A percentile compares a stretch with the other conserved stretches of the same genome.
Conservation (phyloP, 1,140 invertebrate species). For the Cotesia typhae region DNA sequence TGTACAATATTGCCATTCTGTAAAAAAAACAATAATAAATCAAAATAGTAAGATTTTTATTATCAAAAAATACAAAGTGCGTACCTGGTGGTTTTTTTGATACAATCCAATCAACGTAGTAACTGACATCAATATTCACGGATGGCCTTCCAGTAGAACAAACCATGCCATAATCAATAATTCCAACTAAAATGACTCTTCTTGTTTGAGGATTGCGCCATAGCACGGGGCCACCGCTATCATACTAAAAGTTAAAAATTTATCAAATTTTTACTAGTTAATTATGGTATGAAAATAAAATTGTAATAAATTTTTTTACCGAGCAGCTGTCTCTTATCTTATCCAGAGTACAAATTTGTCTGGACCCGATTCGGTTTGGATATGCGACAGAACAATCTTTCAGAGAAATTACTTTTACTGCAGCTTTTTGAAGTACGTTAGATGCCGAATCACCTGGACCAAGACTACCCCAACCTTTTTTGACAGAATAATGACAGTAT, state of each 20-base stretch:
- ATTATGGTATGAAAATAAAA: conserved; percentile 2
- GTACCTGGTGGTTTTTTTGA: conserved; percentile 50
- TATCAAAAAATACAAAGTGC: too few species aligned
- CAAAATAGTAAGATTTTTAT: too few species aligned
- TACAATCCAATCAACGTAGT: conserved; percentile 67
- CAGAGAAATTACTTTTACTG: conserved; percentile 69
- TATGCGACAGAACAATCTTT: conserved; percentile 60
- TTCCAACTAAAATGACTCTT: conserved; percentile 63
- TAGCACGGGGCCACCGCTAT: conserved; percentile 75
- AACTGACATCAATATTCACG: conserved; percentile 67
- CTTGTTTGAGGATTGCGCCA: conserved; percentile 65
- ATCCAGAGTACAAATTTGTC: conserved; percentile 35
- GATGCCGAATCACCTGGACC: conserved; percentile 68
- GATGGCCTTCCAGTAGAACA: conserved; percentile 65
- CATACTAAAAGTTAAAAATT: conserved; percentile 62
- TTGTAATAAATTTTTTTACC: conserved; percentile 37
- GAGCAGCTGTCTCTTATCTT: conserved; percentile 49
- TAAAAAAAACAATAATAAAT: too few species aligned
- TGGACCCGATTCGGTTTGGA: not conserved
- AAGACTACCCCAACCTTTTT: conserved; percentile 73
- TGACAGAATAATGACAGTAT: not conserved
- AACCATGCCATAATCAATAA: conserved; percentile 68
- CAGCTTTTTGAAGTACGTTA: conserved; percentile 68
- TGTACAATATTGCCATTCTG: too few species aligned
- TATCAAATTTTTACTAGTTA: not conserved